A percentile compares a stretch with the other conserved stretches of the same genome.
phyloP scores from a whole-genome alignment of 53 echinoderm and acorn worm species.

The Paracentrotus lividus region DNA sequence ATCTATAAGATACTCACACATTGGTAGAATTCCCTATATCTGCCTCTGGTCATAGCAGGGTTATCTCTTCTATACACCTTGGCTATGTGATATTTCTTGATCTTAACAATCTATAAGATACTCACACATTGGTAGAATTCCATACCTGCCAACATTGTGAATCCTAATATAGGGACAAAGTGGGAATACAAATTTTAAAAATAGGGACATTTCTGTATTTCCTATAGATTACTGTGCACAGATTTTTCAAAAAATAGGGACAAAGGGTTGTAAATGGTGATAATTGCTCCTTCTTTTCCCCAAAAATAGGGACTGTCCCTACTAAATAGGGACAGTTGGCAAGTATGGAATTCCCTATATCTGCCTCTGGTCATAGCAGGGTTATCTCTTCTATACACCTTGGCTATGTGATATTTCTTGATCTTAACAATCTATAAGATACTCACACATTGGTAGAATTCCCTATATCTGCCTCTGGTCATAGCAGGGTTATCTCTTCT shows the following conservation, averaged over 20 bases:
- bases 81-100: conserved; percentile 98
- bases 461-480: conserved; percentile 96
- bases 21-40: conserved; percentile 96
- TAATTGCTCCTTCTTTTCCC: too few relatives aligned
- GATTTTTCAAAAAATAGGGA: too few relatives aligned
- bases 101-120: conserved; percentile 84
- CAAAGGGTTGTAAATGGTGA: too few relatives aligned
- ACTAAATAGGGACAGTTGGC: too few relatives aligned
- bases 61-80: conserved; percentile 99
- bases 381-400: conserved; percentile 98
- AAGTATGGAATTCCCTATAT: conserved; percentile 88
- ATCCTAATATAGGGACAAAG: too few relatives aligned
- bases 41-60: conserved; percentile 98
- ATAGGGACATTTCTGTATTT: too few relatives aligned
- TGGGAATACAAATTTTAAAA: too few relatives aligned
- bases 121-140: conserved; percentile 99
- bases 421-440: conserved; percentile 83
- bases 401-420: conserved; percentile 98
- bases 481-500: conserved; percentile 99
- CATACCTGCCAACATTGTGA: too few relatives aligned
- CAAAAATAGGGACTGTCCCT: too few relatives aligned
- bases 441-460: conserved; percentile 99
- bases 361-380: conserved; percentile 99
- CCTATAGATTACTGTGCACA: too few relatives aligned
- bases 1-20: conserved; percentile 94